Conservation (phyloP, 1,140 invertebrate species). For the Cheumatopsyche charites region DNA sequence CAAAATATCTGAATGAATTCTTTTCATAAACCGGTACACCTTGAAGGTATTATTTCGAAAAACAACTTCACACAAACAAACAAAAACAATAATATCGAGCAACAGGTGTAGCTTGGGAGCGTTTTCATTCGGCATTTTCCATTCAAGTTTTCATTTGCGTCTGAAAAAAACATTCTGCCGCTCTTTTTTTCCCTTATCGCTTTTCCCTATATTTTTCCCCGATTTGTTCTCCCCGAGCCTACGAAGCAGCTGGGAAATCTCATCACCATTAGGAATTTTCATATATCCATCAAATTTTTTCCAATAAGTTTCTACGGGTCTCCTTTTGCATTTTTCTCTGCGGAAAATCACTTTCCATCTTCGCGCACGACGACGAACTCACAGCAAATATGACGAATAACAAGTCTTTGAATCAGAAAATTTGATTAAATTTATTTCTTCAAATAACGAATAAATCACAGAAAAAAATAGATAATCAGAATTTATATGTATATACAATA, state of each 20-base stretch:
- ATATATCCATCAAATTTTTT: constrained; percentile 10
- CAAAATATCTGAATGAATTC: too few species aligned
- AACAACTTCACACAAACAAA: too few species aligned
- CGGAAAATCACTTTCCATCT: background rate
- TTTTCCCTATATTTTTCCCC: too few species aligned
- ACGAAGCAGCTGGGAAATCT: constrained; percentile 9
- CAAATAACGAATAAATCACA: too few species aligned
- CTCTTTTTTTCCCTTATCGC: background rate
- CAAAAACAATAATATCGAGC: background rate
- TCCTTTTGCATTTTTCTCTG: background rate
- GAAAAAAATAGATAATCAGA: too few species aligned
- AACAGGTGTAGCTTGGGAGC: background rate
- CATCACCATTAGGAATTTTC: constrained; percentile 20
- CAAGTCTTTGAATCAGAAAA: too few species aligned
- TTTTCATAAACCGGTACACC: too few species aligned
- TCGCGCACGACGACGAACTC: background rate
- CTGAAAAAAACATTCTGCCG: background rate
- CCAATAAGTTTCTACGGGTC: background rate
- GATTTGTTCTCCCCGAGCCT: too few species aligned
- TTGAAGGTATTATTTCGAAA: too few species aligned
- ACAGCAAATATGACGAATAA: too few species aligned
- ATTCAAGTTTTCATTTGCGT: background rate
- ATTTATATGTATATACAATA: too few species aligned
- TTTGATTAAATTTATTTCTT: too few species aligned
- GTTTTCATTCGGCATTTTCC: background rate